A percentile compares a stretch with the other conserved stretches of the same genome.
Conservation (phyloP, 1,140 invertebrate genomes). For the Agraylea sexmaculata region DNA sequence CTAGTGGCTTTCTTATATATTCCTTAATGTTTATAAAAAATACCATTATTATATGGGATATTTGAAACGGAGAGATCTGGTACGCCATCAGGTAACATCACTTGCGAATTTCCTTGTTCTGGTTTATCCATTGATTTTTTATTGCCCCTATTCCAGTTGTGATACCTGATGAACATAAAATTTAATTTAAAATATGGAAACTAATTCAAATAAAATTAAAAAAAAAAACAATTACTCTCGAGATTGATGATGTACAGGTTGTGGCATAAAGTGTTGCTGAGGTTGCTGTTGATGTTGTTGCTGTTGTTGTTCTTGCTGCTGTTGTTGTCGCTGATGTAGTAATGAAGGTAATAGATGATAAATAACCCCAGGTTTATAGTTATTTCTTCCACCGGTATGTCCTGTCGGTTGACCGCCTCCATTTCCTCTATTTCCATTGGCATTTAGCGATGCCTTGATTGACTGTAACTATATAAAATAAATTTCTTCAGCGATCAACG, state of each 20-base stretch:
- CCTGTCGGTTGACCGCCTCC: conserved; percentile 10
- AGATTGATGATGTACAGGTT: too few species aligned
- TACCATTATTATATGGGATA: conserved; percentile 17
- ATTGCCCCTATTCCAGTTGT: conserved; percentile 12
- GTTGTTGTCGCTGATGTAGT: conserved; percentile 8
- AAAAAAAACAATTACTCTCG: too few species aligned
- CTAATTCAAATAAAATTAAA: too few species aligned
- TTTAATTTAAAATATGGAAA: neutral
- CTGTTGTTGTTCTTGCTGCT: conserved; percentile 1
- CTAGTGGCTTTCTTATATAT: too few species aligned
- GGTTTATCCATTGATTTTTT: conserved; percentile 9
- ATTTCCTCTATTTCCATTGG: conserved; percentile 12
- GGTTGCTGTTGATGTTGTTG: too few species aligned
- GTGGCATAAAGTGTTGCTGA: too few species aligned
- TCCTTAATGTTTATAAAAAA: too few species aligned
- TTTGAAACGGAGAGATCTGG: conserved; percentile 14
- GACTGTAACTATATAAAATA: conserved; percentile 17
- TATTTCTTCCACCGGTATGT: conserved; percentile 7
- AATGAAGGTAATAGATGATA: conserved; percentile 20
- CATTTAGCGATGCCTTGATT: conserved; percentile 20
- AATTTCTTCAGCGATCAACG: neutral
- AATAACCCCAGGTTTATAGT: conserved; percentile 6
- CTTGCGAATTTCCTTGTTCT: conserved; percentile 4
- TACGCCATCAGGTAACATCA: conserved; percentile 6
- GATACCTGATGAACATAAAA: conserved; percentile 10